Conservation (phyloP, 2,113 vertebrate species). For the Petroica traversi region DNA sequence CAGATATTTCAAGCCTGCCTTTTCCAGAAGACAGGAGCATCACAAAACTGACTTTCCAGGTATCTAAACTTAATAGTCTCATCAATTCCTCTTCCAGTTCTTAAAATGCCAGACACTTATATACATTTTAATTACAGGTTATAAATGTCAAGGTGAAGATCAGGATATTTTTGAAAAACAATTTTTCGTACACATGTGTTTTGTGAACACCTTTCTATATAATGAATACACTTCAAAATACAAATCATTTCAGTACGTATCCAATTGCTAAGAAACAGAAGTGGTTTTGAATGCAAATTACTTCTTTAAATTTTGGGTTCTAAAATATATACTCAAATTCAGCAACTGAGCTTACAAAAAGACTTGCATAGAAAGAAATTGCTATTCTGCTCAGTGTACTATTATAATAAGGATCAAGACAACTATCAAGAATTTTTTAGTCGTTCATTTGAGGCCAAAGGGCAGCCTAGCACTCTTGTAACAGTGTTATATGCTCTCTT, state of each 20-base stretch:
- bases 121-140: neutral
- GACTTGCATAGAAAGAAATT: neutral
- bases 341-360: neutral
- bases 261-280: neutral
- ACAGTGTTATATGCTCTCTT: neutral
- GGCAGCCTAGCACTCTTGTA: neutral
- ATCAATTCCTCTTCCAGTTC: neutral
- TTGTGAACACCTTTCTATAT: neutral
- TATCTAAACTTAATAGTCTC: neutral
- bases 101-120: neutral
- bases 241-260: neutral
- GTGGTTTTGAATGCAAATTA: accelerated
- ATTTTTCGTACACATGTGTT: neutral
- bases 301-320: neutral
- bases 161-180: neutral
- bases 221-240: neutral
- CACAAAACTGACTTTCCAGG: neutral
- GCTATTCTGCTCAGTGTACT: neutral
- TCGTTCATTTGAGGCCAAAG: neutral
- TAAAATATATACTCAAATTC: neutral
- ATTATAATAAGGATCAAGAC: neutral
- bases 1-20: neutral
- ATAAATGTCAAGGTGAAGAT: neutral
- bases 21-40: neutral
- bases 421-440: neutral